Percentiles rank a stretch among this genome's conserved stretches.
These are phyloP conservation scores for Drosophila suzukii DNA, from an alignment of 1,140 invertebrate species.

Conservation along the genomic window DNA sequence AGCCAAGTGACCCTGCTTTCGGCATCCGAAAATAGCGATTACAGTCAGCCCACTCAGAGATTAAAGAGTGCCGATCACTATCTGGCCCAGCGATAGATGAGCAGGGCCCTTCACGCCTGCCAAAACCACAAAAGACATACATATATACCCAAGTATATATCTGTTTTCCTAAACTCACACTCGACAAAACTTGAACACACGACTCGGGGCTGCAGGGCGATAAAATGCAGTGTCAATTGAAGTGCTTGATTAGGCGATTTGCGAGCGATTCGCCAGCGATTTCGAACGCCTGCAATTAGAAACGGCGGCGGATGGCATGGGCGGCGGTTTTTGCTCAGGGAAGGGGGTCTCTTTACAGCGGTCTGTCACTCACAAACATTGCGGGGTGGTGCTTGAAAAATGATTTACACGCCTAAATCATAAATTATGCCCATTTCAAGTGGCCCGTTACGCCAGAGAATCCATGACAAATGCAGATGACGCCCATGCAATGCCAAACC, in stretches of 20 bases:
- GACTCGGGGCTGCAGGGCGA: constrained; percentile 45
- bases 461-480: constrained; percentile 68
- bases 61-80: constrained; percentile 22
- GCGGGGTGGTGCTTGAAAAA: constrained; percentile 58
- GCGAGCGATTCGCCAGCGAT: constrained; percentile 44
- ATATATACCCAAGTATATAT: constrained; percentile 3
- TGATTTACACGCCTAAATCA: constrained; percentile 78
- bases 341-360: background rate
- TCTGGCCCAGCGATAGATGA: constrained; percentile 32
- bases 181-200: constrained; percentile 49
- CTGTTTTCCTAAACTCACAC: constrained; percentile 22
- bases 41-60: constrained; percentile 21
- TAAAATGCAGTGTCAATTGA: constrained; percentile 67
- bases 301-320: constrained; percentile 42
- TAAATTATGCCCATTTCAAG: constrained; percentile 72
- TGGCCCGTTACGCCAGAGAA: constrained; percentile 33
- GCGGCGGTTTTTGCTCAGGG: background rate
- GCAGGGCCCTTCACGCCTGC: constrained; percentile 41
- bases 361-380: constrained; percentile 54
- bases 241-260: constrained; percentile 58
- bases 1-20: background rate
- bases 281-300: constrained; percentile 74
- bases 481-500: constrained; percentile 3
- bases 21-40: constrained; percentile 12
- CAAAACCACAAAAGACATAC: constrained; percentile 40